Conservation (phyloP, 2,113 vertebrate species). For the Halichoeres trimaculatus region DNA sequence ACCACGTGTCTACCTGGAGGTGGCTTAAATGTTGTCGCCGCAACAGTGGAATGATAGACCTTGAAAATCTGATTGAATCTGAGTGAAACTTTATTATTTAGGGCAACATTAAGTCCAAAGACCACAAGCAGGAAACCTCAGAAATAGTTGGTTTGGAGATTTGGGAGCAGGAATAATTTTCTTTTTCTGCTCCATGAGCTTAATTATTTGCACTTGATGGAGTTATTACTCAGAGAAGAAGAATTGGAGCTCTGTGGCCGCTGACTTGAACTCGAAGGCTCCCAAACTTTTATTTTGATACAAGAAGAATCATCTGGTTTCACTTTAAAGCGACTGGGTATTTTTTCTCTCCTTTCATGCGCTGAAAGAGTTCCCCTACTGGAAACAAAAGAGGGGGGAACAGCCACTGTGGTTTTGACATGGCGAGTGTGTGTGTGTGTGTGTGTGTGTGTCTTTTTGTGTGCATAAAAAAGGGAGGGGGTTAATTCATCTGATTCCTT, state of each 20-base stretch:
- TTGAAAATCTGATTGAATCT: conserved; percentile 48
- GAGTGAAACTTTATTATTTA: conserved; percentile 42
- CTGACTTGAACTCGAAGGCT: conserved; percentile 16
- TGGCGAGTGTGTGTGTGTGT: conserved; percentile 21
- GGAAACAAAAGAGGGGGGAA: conserved; percentile 61
- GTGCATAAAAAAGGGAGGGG: conserved; percentile 1
- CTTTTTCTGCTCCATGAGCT: conserved; percentile 41
- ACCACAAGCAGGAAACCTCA: conserved; percentile 25
- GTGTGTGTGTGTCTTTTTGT: neutral
- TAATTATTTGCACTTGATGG: conserved; percentile 38
- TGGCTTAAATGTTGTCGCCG: neutral
- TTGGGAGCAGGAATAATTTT: conserved; percentile 36
- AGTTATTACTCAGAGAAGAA: conserved; percentile 17
- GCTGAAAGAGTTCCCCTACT: conserved; percentile 33
- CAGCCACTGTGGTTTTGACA: conserved; percentile 65
- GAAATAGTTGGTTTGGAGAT: conserved; percentile 45
- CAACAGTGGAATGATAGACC: conserved; percentile 26
- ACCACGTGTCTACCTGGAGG: too few species aligned
- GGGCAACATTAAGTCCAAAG: conserved; percentile 21
- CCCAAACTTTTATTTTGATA: conserved; percentile 61
- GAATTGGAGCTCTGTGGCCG: conserved; percentile 29
- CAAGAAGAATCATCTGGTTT: conserved; percentile 69
- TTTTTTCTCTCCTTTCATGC: conserved; percentile 42
- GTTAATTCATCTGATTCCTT: conserved; percentile 69
- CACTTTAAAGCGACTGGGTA: conserved; percentile 56